phyloP scores from a whole-genome alignment of 2,888 invertebrate species.

The Ischnura elegans region DNA sequence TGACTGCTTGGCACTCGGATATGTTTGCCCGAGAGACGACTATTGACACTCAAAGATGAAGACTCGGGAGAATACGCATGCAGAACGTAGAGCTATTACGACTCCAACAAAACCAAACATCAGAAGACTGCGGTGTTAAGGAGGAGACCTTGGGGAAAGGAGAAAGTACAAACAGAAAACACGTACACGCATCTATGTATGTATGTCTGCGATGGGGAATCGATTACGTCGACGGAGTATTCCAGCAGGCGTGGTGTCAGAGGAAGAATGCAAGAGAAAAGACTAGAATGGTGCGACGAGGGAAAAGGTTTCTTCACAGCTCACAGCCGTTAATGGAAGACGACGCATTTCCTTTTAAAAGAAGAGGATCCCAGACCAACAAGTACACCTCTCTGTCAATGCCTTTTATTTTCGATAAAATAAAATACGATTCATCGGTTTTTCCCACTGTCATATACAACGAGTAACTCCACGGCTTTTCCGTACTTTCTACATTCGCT shows the following conservation, averaged over 20 bases:
- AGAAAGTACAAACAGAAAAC: slow-evolving; percentile 33
- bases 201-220: background rate
- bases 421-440: too few relatives aligned
- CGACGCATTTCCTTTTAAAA: background rate
- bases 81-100: too few relatives aligned
- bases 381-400: too few relatives aligned
- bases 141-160: background rate
- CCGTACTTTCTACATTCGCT: too few relatives aligned
- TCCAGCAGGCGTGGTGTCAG: background rate
- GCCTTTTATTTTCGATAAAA: too few relatives aligned
- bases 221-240: background rate
- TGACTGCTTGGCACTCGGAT: background rate
- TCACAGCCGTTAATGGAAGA: background rate
- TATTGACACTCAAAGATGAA: background rate
- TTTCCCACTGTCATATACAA: too few relatives aligned
- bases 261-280: background rate
- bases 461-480: too few relatives aligned
- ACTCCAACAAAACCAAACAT: background rate
- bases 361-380: background rate
- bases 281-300: slow-evolving; percentile 2
- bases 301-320: background rate
- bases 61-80: too few relatives aligned
- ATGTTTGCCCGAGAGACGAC: background rate
- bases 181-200: background rate
- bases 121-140: background rate